phyloP scores from a whole-genome alignment of 1,140 invertebrate species.

The Apocrypta bakeri region DNA sequence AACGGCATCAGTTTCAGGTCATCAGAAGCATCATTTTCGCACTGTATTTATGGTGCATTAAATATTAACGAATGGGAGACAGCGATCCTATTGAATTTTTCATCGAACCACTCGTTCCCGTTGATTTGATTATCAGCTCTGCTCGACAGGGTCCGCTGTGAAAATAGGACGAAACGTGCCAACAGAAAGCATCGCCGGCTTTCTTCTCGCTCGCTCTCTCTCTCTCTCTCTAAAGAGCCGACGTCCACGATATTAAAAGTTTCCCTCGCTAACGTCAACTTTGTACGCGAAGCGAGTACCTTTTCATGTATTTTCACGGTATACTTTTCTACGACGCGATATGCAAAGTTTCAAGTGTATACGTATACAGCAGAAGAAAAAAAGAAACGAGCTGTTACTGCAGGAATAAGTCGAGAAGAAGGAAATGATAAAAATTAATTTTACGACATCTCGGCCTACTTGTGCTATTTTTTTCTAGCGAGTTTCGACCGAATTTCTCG shows the following conservation, averaged over 20 bases:
- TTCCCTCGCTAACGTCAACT: not conserved
- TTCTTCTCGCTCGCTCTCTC: too few relatives aligned
- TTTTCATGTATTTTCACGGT: not conserved
- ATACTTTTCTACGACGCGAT: not conserved
- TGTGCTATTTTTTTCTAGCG: too few relatives aligned
- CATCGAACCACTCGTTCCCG: not conserved
- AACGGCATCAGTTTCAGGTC: not conserved
- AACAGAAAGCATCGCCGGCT: not conserved
- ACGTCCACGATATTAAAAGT: not conserved
- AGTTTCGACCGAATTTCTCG: too few relatives aligned
- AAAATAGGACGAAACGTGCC: not conserved
- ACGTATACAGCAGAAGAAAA: too few relatives aligned
- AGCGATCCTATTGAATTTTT: not conserved
- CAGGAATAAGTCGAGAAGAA: not conserved
- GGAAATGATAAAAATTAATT: slow-evolving; percentile 1
- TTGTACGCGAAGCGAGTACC: not conserved
- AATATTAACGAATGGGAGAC: not conserved
- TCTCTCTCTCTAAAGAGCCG: not conserved
- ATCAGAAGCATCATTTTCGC: not conserved
- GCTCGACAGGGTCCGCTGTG: not conserved
- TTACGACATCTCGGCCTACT: not conserved
- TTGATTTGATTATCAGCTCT: not conserved
- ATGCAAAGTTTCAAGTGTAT: not conserved
- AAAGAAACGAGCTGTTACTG: not conserved
- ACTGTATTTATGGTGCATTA: not conserved